Evolutionary conservation across 2,113 vertebrate species (phyloP).

Genomic region (Urocolius indicus): DNA sequence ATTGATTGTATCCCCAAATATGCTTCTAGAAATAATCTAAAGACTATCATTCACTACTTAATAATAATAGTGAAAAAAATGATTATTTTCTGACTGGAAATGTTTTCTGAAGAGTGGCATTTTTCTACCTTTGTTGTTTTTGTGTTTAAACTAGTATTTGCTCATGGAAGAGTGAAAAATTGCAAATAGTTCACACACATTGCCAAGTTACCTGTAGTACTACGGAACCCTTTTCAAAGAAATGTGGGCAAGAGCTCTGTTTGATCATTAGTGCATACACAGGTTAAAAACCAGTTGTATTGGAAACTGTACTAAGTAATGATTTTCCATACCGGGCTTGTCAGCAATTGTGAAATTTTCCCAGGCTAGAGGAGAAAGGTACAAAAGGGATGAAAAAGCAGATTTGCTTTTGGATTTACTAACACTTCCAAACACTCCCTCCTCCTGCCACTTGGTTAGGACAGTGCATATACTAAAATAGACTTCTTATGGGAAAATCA

Average conservation of each 20-base stretch:
- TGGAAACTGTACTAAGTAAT: neutral
- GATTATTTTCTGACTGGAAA: neutral
- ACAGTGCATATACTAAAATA: neutral
- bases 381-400: neutral
- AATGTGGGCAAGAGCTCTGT: neutral
- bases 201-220: neutral
- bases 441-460: neutral
- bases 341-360: constrained; percentile 58
- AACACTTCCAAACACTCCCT: neutral
- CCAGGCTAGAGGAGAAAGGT: neutral
- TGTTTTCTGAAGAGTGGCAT: neutral
- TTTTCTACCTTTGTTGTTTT: neutral
- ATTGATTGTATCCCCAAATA: accelerated
- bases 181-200: neutral
- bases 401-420: neutral
- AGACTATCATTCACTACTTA: neutral
- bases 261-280: constrained; percentile 30
- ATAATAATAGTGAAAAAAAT: neutral
- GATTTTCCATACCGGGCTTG: constrained; percentile 47
- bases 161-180: neutral
- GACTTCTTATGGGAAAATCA: neutral
- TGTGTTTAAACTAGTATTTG: neutral
- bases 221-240: constrained; percentile 10
- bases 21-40: neutral
- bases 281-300: constrained; percentile 37